Evolutionary conservation across 2,113 vertebrate species (phyloP).

Genomic region (Dinomys branickii): DNA sequence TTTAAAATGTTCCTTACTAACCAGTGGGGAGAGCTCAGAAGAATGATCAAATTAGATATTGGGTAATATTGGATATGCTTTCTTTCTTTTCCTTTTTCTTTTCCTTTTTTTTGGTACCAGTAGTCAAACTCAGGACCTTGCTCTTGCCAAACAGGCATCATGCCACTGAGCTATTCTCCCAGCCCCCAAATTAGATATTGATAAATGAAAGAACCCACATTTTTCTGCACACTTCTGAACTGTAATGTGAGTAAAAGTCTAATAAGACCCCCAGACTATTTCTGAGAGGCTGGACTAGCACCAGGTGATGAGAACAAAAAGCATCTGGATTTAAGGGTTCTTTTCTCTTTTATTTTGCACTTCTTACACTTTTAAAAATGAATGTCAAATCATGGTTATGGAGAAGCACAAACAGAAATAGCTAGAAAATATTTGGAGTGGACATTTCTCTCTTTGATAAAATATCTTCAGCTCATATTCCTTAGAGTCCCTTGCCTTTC

Average conservation of each 20-base stretch:
- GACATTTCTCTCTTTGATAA: background rate
- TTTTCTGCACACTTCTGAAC: background rate
- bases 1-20: background rate
- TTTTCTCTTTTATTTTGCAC: background rate
- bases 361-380: background rate
- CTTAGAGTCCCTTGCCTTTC: background rate
- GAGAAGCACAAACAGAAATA: background rate
- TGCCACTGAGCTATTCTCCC: too few species aligned
- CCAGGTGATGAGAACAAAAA: background rate
- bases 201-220: background rate
- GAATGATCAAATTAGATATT: background rate
- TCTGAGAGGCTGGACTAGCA: background rate
- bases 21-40: background rate
- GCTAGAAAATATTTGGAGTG: background rate
- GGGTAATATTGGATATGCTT: too few species aligned
- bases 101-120: too few species aligned
- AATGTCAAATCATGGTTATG: background rate
- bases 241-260: background rate
- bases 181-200: too few species aligned
- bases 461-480: background rate
- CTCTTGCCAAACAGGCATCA: too few species aligned
- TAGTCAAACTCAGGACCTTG: too few species aligned
- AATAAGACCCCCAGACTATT: background rate
- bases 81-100: too few species aligned
- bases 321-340: background rate